phyloP scores from a whole-genome alignment of 2,888 invertebrate species.

The Bhutanitis thaidina region DNA sequence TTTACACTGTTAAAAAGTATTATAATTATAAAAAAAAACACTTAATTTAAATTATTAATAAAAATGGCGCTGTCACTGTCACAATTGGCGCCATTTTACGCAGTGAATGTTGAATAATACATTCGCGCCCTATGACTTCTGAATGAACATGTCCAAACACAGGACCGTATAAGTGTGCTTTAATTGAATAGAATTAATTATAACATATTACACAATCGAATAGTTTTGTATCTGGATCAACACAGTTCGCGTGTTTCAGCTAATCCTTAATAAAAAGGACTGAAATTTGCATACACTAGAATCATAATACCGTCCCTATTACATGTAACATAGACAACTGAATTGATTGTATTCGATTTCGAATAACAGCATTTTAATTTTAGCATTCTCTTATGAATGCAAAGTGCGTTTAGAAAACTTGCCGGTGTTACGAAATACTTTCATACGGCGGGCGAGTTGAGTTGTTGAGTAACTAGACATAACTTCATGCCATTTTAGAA shows the following conservation, averaged over 20 bases:
- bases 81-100: too few relatives aligned
- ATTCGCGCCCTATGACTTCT: too few relatives aligned
- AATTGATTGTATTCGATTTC: neutral
- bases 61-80: too few relatives aligned
- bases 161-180: conserved; percentile 4
- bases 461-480: neutral
- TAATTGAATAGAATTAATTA: conserved; percentile 1
- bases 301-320: neutral
- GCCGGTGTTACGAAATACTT: conserved; percentile 9
- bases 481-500: conserved; percentile 5
- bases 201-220: neutral
- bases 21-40: too few relatives aligned
- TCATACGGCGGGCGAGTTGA: conserved; percentile 3
- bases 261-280: neutral
- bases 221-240: neutral
- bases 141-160: neutral
- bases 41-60: too few relatives aligned
- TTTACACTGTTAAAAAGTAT: too few relatives aligned
- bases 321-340: neutral
- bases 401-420: conserved; percentile 9
- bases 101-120: too few relatives aligned
- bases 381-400: neutral
- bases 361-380: neutral
- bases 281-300: neutral
- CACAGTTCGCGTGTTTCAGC: neutral